Base-by-base conservation (phyloP, 2,888 invertebrate genomes). In the Eristalinus aeneus region DNA sequence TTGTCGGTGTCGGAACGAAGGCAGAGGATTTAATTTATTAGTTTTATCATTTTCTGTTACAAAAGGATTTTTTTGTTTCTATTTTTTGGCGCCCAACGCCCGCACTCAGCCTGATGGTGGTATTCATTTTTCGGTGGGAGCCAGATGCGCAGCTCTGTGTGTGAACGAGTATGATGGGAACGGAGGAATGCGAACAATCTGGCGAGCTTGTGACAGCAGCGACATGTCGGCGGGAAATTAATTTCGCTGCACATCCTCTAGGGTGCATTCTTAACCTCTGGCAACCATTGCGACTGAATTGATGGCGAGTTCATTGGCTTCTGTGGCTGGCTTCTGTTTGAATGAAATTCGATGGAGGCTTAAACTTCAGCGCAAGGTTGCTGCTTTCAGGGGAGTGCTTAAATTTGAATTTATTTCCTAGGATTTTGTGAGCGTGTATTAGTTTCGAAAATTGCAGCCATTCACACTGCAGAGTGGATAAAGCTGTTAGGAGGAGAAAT, bases 21-120 rank as follows among this genome's bases (percentile, higher is more conserved):
- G 58, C 39, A 85, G n/a, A 72, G 63, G 68, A 85, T 80, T 80
- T 73, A 85, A 85, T 85, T 85, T 76, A 85, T 85, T 84, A 85
- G 76, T 76, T 75, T 75, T 79, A 75, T 76, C 80, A 80, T 76
- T 56, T 56, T 56, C 1, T 76, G 68, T 79, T 65, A 71, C 80
- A 63, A 20, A 72, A 56, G 58, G 27, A 54, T n/a, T 16, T 23
- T 32, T 72, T 69, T 65, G 54, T 77, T 56, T 76, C 39, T 63
- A 2, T 34, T 34, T 34, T 36, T 34, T n/a, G 23, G 22, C 16
- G 4, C 16, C 4, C 16, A n/a, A 6, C 16, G 16, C 46, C 46
- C 46, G 46, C 46, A 16, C 16, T 16, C 16, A 5, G 16, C 16
- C 8, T 1, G 8, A 1, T 58, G 3, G 9, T n/a, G 22, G 9